Percentiles rank a stretch among this genome's conserved stretches.
These are phyloP conservation scores for Strix aluco DNA, from an alignment of 2,113 vertebrate genomes.

Conservation along the genomic window DNA sequence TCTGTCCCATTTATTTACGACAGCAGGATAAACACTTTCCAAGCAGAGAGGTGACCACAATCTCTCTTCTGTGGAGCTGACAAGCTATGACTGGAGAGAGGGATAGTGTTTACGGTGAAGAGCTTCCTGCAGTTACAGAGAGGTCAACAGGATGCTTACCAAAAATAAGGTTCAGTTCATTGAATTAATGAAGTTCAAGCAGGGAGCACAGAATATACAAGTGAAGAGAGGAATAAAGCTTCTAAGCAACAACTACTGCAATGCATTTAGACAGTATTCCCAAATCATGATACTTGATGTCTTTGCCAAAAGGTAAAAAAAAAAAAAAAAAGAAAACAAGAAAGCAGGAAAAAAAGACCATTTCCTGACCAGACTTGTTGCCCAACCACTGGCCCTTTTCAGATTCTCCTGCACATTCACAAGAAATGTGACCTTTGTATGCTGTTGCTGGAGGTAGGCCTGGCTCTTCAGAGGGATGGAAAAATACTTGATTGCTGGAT, in stretches of 20 bases:
- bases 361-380: neutral
- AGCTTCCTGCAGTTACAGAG: conserved; percentile 20
- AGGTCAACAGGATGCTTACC: conserved; percentile 30
- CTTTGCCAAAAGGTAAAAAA: neutral
- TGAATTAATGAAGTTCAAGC: conserved; percentile 12
- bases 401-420: neutral
- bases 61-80: neutral
- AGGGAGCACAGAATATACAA: neutral
- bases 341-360: neutral
- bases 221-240: neutral
- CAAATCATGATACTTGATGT: neutral
- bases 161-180: conserved; percentile 11
- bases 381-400: neutral
- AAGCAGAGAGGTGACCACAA: neutral
- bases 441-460: neutral
- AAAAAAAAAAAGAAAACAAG: neutral
- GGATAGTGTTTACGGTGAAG: neutral
- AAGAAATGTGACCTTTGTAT: neutral
- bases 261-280: neutral
- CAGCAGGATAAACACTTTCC: neutral
- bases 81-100: neutral
- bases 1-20: neutral
- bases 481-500: neutral
- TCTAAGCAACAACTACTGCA: neutral
- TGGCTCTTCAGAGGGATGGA: neutral